Evolutionary conservation across 2,797 vertebrate genomes (phyloP).

Genomic region (Myioborus miniatus): DNA sequence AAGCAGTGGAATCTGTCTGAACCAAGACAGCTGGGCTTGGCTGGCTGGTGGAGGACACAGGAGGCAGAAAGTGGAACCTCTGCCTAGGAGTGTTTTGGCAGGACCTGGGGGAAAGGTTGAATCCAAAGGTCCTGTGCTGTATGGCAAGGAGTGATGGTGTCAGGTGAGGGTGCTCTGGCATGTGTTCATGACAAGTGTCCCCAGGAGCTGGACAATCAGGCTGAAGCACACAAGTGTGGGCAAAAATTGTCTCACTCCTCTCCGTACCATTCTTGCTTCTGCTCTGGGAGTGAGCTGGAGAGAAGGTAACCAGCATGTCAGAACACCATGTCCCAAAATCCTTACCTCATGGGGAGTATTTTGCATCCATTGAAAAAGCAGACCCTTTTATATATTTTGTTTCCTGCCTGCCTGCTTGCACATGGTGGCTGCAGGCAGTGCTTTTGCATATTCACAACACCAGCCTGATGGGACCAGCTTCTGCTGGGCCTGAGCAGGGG

Average conservation of each 20-base stretch:
- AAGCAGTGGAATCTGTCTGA: not conserved
- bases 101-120: not conserved
- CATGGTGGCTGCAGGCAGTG: rapidly evolving
- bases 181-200: not conserved
- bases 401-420: not conserved
- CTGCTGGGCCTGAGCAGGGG: not conserved
- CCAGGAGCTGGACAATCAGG: not conserved
- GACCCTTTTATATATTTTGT: not conserved
- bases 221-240: not conserved
- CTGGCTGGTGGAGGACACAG: not conserved
- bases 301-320: not conserved
- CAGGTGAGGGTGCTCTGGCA: not conserved
- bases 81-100: not conserved
- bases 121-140: not conserved
- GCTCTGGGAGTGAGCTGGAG: not conserved
- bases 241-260: not conserved
- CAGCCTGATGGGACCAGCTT: not conserved
- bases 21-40: not conserved
- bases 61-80: not conserved
- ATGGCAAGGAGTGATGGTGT: not conserved
- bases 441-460: not conserved
- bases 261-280: not conserved
- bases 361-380: not conserved
- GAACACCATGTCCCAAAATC: not conserved
- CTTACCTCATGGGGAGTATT: not conserved